Base-by-base conservation (phyloP, 2,113 vertebrate species). In the Urocynchramus pylzowi region DNA sequence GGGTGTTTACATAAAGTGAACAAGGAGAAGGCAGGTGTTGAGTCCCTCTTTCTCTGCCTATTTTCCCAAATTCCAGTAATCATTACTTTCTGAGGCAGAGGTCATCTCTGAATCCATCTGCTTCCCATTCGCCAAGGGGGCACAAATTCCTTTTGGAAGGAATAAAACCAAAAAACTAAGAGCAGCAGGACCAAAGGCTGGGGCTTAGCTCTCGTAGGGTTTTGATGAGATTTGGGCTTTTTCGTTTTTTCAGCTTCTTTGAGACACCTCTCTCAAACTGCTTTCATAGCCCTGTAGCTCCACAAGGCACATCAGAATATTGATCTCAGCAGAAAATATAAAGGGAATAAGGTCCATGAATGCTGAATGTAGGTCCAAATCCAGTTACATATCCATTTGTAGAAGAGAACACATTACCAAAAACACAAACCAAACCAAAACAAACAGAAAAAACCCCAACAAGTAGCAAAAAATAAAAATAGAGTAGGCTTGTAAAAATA, bases 31-130 rank as follows among this genome's bases (percentile, higher is more conserved):
- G 33, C 71, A 87, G 50, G 37, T 61, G 26, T 45, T 57, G 42
- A 81, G 42, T 77, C 11, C 35, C 39, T 17, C 27, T 85, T 88
- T 83, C 49, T 63, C 41, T 71, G 31, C 16, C 8, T n/a, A n/a
- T 82, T 47, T 87, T 90, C 74, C 88, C 47, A 75, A 79, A 93
- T 69, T 56, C 27, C n/a, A 50, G 47, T n/a, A 37, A 67, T 53
- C 30, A 80, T 76, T 45, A 42, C 20, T 59, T 75, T 90, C 27
- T 67, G 56, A 82, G 23, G 23, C 22, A 59, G 23, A 78, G 39
- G 39, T 70, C 47, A 19, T 54, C 39, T 47, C 56, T 59, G 63
- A 61, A 84, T 87, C 44, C 2, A 3, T 68, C 35, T 94, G 37
- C 60, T 82, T 87, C 41, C 52, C n/a, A 8, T 52, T n/a, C 3